phyloP scores from a whole-genome alignment of 2,113 vertebrate genomes.

The Vulpes lagopus region DNA sequence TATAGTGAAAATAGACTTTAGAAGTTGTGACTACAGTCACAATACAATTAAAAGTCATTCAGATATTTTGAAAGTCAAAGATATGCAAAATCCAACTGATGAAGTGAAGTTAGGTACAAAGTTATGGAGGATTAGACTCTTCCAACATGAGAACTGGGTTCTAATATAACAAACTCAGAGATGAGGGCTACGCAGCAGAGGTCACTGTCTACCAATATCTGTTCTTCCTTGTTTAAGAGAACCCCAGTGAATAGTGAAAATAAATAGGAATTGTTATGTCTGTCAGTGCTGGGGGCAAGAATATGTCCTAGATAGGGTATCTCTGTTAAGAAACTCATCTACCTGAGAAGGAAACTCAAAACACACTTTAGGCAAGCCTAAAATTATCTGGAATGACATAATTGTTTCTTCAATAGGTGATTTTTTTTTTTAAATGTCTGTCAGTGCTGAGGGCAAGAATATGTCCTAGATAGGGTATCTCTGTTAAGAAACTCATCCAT shows the following conservation, averaged over 20 bases:
- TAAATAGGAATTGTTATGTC: not conserved
- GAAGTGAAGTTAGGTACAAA: not conserved
- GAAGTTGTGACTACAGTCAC: not conserved
- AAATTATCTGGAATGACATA: not conserved
- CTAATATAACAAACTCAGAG: not conserved
- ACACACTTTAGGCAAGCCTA: not conserved
- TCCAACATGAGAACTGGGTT: not conserved
- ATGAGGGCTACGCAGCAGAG: not conserved
- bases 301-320: not conserved
- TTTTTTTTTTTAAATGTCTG: not conserved
- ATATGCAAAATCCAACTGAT: not conserved
- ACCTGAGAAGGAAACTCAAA: not conserved
- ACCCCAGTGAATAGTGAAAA: not conserved
- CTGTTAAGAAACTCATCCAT: not conserved
- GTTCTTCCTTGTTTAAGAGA: not conserved
- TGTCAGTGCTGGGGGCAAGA: not conserved
- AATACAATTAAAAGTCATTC: not conserved
- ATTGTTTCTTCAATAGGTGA: not conserved
- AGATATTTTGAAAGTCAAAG: not conserved
- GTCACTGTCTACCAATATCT: not conserved
- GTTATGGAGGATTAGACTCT: not conserved
- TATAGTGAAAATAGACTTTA: not conserved
- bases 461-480: not conserved
- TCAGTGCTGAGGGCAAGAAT: not conserved
- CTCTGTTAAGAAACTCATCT: not conserved